Conservation (phyloP, 1,140 invertebrate species). For the Zaprionus vittiger region DNA sequence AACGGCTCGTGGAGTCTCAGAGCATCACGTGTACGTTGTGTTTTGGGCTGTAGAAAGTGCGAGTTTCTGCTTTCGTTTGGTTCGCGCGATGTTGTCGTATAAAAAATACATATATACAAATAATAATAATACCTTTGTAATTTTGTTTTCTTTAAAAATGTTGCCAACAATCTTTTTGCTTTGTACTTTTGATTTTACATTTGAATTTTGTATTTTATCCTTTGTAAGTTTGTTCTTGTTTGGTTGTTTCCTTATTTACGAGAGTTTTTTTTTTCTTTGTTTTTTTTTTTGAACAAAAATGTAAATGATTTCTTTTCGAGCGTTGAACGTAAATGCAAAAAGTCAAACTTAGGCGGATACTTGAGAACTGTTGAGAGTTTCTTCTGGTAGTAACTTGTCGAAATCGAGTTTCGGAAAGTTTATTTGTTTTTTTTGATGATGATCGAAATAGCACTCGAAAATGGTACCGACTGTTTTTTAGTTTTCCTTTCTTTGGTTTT, state of each 20-base stretch:
- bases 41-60: slow-evolving; percentile 63
- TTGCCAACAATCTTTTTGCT: slow-evolving; percentile 81
- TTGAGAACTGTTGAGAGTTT: slow-evolving; percentile 65
- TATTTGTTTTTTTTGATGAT: slow-evolving; percentile 4
- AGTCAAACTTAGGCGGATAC: slow-evolving; percentile 61
- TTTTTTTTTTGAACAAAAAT: slow-evolving; percentile 48
- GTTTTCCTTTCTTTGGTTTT: slow-evolving; percentile 16
- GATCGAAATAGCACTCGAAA: slow-evolving; percentile 62
- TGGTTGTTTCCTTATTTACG: slow-evolving; percentile 17
- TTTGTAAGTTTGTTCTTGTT: slow-evolving; percentile 46
- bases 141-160: slow-evolving; percentile 68
- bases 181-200: slow-evolving; percentile 81
- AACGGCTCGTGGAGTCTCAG: slow-evolving; percentile 56
- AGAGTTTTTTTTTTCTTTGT: slow-evolving; percentile 15
- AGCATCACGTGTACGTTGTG: slow-evolving; percentile 68
- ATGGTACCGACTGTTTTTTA: slow-evolving; percentile 39
- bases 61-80: slow-evolving; percentile 31
- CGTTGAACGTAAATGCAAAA: slow-evolving; percentile 60
- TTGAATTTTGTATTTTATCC: slow-evolving; percentile 64
- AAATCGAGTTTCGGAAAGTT: slow-evolving; percentile 59
- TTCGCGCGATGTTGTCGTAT: slow-evolving; percentile 62
- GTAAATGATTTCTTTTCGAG: slow-evolving; percentile 49
- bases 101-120: slow-evolving; percentile 82
- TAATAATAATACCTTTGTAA: slow-evolving; percentile 79
- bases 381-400: slow-evolving; percentile 61